phyloP scores from a whole-genome alignment of 2,113 vertebrate genomes.

The Bubo blakistoni region DNA sequence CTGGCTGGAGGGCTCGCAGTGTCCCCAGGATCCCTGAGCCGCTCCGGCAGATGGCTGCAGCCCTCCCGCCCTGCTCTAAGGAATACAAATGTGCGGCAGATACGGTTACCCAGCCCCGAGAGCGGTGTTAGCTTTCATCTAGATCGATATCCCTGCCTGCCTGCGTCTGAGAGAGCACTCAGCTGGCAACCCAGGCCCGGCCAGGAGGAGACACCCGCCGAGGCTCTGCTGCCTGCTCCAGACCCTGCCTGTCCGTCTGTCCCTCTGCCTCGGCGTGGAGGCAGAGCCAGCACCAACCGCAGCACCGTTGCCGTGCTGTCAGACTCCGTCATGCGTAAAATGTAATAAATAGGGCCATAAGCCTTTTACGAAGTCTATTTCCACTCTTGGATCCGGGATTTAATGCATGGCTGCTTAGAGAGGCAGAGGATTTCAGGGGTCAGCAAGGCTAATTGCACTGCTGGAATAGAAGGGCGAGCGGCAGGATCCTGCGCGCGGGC shows the following conservation, averaged over 20 bases:
- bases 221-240: background rate
- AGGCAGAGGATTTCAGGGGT: slow-evolving; percentile 72
- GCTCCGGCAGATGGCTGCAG: slow-evolving; percentile 39
- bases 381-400: slow-evolving; percentile 74
- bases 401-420: slow-evolving; percentile 75
- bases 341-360: slow-evolving; percentile 74
- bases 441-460: slow-evolving; percentile 73
- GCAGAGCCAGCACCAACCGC: background rate
- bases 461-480: slow-evolving; percentile 50
- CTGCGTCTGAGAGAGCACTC: background rate
- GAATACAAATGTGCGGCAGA: slow-evolving; percentile 37
- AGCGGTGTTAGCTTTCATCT: slow-evolving; percentile 48
- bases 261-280: background rate
- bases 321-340: slow-evolving; percentile 52
- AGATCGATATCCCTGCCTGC: slow-evolving; percentile 43
- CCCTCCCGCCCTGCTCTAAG: background rate
- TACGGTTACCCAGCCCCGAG: background rate
- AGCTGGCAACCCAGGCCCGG: background rate
- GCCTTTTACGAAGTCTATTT: slow-evolving; percentile 77
- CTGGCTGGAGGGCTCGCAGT: fast-evolving
- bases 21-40: background rate
- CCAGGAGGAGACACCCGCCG: background rate
- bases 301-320: background rate
- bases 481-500: background rate
- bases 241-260: background rate